Evolutionary conservation across 2,888 invertebrate genomes (phyloP).

Genomic region (Ceraclea dissimilis): DNA sequence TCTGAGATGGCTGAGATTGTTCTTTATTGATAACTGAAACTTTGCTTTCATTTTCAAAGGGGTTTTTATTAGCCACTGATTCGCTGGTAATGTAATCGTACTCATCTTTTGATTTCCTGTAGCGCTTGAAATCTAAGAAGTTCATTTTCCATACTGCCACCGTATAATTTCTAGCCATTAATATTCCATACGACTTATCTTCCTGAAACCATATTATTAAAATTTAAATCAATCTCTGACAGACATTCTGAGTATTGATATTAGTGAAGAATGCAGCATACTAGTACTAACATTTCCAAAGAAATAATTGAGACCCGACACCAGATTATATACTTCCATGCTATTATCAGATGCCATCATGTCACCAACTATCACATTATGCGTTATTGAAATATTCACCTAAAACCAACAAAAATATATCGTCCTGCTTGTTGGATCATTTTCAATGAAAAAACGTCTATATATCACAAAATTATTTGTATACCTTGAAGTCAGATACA

Average conservation of each 20-base stretch:
- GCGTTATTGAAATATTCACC: slow-evolving; percentile 3
- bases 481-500: slow-evolving; percentile 13
- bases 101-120: background rate
- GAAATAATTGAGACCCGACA: slow-evolving; percentile 8
- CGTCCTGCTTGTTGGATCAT: background rate
- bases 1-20: background rate
- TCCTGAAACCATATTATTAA: slow-evolving; percentile 1
- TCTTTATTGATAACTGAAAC: background rate
- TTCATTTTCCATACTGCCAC: slow-evolving; percentile 15
- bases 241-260: too few relatives aligned
- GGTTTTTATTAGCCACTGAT: background rate
- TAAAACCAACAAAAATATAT: slow-evolving; percentile 6
- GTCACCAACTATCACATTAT: slow-evolving; percentile 9
- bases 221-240: too few relatives aligned
- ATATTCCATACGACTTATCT: slow-evolving; percentile 8
- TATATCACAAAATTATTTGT: background rate
- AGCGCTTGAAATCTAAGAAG: background rate
- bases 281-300: slow-evolving; percentile 13
- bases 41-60: background rate
- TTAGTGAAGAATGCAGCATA: too few relatives aligned
- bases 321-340: slow-evolving; percentile 6
- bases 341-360: slow-evolving; percentile 5
- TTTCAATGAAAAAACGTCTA: background rate
- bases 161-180: slow-evolving; percentile 9
- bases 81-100: background rate